Evolutionary conservation across 2,888 invertebrate genomes (phyloP), one percentile per base, ranked within the genome.

Genomic region (Gryllus longicercus): DNA sequence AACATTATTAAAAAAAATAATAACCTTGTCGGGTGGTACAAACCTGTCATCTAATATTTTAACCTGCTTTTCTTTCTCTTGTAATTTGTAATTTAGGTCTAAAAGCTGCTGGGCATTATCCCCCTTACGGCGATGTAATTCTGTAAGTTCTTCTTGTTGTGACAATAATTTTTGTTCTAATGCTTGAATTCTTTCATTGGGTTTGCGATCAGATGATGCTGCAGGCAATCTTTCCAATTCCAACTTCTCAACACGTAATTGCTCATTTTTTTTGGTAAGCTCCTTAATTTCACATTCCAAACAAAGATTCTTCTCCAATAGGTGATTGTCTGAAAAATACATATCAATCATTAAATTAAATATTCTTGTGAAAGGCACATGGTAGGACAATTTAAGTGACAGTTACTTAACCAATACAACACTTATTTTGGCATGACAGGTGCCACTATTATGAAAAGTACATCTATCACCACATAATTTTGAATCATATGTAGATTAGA

Each of bases 61-160:
- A 81, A 96, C 86, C 83, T 92, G 90, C 85, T 94, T 95, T 84
- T 95, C 95, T 85, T 94, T 93, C 83, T 96, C 96, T 86, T 96
- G 95, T 75, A 97, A 89, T 87, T 91, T 92, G 83, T 92, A 91
- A 88, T 95, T 97, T 74, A 98, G 89, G 87, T 95, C 96, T 82
- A 98, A 95, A 83, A 98, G 95, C 88, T 96, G 94, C 86, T 98
- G 97, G 3, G 97, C 91, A 88, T 96, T 96, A 89, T 98, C 97
- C 76, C 97, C 96, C 87, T 95, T 93, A 80, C 95, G 91, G 84
- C 95, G 91, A 85, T 97, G 97, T 80, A 98, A 87, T 80, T 95
- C 96, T 0, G 97, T 96, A 63, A 98, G 88, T 86, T 98, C 98
- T 88, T 98, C 98, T 86, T 98, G 97, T 85, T 97, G 94, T 18